Conservation (phyloP, 2,113 vertebrate species). For the Lutjanus erythropterus region DNA sequence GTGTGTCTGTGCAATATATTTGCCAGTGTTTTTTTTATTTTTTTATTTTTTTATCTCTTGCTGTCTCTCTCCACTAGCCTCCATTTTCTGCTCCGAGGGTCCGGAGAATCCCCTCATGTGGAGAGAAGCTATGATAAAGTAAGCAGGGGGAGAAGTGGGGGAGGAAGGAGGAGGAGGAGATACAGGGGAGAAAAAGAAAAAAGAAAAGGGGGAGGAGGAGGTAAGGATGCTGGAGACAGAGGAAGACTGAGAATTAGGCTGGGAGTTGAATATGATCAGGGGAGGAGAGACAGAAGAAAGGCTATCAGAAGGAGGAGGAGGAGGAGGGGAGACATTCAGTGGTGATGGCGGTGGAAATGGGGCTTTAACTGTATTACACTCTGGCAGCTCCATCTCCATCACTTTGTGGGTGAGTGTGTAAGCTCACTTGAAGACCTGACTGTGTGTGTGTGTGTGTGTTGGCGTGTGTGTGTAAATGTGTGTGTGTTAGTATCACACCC, state of each 20-base stretch:
- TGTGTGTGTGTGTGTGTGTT: conserved; percentile 26
- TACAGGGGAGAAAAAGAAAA: background rate
- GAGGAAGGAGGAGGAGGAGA: background rate
- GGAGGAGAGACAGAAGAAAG: conserved; percentile 20
- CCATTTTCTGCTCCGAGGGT: conserved; percentile 83
- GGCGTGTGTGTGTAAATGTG: conserved; percentile 40
- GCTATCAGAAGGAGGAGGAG: conserved; percentile 5
- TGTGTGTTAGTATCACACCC: conserved; percentile 60
- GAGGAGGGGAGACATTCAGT: conserved; percentile 28
- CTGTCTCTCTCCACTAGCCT: conserved; percentile 73
- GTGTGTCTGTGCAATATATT: conserved; percentile 66
- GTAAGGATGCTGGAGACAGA: conserved; percentile 23
- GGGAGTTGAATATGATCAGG: conserved; percentile 47
- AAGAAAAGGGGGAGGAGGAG: background rate
- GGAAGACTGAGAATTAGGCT: conserved; percentile 46
- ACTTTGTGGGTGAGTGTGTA: conserved; percentile 60
- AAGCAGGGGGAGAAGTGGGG: conserved; percentile 33
- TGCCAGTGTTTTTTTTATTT: conserved; percentile 51
- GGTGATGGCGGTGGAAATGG: conserved; percentile 58
- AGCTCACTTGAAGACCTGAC: conserved; percentile 29
- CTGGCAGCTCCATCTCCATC: conserved; percentile 73
- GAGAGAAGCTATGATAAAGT: conserved; percentile 77
- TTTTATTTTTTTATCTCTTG: conserved; percentile 61
- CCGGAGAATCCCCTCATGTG: conserved; percentile 74
- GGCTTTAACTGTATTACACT: conserved; percentile 72